phyloP scores from a whole-genome alignment of 92 coral and sea anemone genomes.

The Micromussa lordhowensis region DNA sequence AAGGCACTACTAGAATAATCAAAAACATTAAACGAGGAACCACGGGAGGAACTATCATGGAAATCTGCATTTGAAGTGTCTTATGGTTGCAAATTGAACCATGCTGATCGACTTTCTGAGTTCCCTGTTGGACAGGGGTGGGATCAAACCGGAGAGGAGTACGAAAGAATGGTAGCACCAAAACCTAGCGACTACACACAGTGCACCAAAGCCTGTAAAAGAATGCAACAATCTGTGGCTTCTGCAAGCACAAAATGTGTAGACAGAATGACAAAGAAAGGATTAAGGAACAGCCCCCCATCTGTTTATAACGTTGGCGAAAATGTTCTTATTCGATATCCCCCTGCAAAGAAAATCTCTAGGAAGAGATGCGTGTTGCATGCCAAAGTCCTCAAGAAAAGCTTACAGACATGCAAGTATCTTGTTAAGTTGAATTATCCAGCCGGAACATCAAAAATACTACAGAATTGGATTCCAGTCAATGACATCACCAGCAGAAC shows the following conservation, averaged over 20 bases:
- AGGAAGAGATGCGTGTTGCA: constrained; percentile 17
- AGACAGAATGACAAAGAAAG: constrained; percentile 29
- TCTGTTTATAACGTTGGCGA: constrained; percentile 35
- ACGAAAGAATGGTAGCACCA: constrained; percentile 8
- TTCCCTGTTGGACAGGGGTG: constrained; percentile 30
- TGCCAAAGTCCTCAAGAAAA: neutral
- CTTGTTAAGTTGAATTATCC: constrained; percentile 19
- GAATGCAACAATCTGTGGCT: neutral
- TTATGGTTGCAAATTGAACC: constrained; percentile 41
- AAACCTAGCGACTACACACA: constrained; percentile 21
- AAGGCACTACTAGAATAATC: constrained; percentile 40
- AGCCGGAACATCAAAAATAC: constrained; percentile 15
- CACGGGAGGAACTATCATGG: constrained; percentile 50
- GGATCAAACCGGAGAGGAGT: constrained; percentile 22
- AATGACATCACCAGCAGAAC: constrained; percentile 12
- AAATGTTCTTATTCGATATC: constrained; percentile 37
- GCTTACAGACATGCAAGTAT: no score
- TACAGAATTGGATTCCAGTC: constrained; percentile 30
- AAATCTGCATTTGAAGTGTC: constrained; percentile 58
- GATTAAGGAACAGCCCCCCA: constrained; percentile 21
- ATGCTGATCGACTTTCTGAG: neutral
- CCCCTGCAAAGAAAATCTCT: constrained; percentile 21
- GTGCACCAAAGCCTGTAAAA: neutral
- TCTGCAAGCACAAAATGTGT: constrained; percentile 27
- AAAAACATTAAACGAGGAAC: constrained; percentile 46